Base-by-base conservation (phyloP, 2,888 invertebrate species). In the Chrysodeixis includens region DNA sequence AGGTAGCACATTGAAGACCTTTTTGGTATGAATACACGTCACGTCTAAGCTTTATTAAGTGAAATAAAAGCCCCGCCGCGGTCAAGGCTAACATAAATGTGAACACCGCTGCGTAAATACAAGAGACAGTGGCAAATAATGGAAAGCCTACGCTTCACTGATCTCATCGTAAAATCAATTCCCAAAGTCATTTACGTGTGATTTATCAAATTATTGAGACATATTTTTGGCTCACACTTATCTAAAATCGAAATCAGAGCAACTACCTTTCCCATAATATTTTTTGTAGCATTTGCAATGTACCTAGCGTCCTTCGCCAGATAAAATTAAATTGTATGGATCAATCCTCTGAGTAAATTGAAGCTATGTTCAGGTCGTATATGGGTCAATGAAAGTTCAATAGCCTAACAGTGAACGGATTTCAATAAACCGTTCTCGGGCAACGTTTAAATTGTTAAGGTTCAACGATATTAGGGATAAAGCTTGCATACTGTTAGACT, bases 31-130 rank as follows among this genome's bases (percentile, higher is more conserved):
- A 69, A 71, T 70, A 61, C 71, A 70, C 66, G 71, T 63, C 81
- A 83, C 79, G 73, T 79, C 62, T 60, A 60, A 75, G 71, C 58
- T 74, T 76, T 82, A 76, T 68, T 70, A 71, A 51, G 62, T 71
- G 67, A 75, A 82, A 74, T 71, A 76, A 74, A 75, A 71, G 72
- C 66, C 26, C 30, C 66, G 30, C 62, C 56, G 62, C 74, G 81
- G 78, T 78, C 82, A 82, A 79, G 82, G 81, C 68, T 77, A 49
- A 40, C 63, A 61, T 65, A 64, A 70, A 81, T 68, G 69, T 62
- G 66, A 58, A 62, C 54, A 62, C 54, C 40, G 46, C 16, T 64
- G 60, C 56, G 65, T 55, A 63, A 55, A 61, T 57, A 57, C 32
- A 56, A 55, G 56, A 65, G 58, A 60, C 62, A 62, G 56, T 55